Conservation (phyloP, 2,113 vertebrate genomes). For the Malurus cyaneus region DNA sequence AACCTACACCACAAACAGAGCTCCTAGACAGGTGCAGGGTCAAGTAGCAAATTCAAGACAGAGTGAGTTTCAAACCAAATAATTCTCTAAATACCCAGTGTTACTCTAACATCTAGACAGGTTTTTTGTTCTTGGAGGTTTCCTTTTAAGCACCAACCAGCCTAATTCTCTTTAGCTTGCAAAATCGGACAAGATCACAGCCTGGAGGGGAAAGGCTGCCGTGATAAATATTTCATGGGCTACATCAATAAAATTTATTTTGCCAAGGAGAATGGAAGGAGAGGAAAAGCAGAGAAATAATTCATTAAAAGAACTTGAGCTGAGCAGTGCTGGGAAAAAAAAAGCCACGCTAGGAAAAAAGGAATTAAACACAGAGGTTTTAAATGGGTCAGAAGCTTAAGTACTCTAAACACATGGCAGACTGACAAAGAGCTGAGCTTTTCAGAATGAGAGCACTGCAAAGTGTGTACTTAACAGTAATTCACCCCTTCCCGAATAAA, state of each 20-base stretch:
- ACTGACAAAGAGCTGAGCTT: background rate
- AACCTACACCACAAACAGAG: background rate
- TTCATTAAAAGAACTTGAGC: conserved; percentile 44
- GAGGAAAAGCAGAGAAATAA: conserved; percentile 53
- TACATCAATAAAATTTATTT: conserved; percentile 60
- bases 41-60: background rate
- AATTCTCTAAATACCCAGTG: background rate
- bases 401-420: background rate
- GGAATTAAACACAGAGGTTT: conserved; percentile 1
- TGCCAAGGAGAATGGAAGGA: conserved; percentile 50
- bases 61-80: background rate
- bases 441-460: background rate
- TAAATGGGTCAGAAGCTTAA: conserved; percentile 37
- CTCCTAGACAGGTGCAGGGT: background rate
- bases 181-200: conserved; percentile 38
- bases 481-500: background rate
- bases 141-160: background rate
- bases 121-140: background rate
- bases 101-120: background rate
- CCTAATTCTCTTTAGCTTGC: conserved; percentile 10
- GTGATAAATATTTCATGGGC: conserved; percentile 42
- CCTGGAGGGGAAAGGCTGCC: conserved; percentile 13
- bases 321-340: background rate
- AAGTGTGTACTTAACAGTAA: background rate
- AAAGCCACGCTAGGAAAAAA: background rate